Evolutionary conservation across 2,113 vertebrate species (phyloP).

Genomic region (Mola mola): DNA sequence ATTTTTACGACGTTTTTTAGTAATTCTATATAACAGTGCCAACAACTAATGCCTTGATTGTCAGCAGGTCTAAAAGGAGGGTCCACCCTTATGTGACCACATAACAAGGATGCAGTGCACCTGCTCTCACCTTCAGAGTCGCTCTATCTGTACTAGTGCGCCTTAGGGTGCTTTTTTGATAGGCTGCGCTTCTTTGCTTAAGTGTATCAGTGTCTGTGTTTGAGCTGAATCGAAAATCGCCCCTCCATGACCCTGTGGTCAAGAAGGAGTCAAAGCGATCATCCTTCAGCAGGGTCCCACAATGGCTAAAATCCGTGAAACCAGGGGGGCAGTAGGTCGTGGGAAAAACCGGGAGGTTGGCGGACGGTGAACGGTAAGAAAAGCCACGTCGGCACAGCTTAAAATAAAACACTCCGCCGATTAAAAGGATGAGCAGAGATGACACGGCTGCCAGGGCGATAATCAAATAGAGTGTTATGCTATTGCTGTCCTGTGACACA

Average conservation of each 20-base stretch:
- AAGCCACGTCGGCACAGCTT: slow-evolving; percentile 63
- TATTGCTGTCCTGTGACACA: slow-evolving; percentile 41
- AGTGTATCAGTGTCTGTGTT: slow-evolving; percentile 75
- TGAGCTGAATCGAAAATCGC: slow-evolving; percentile 75
- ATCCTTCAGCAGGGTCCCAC: slow-evolving; percentile 73
- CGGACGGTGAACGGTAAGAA: slow-evolving; percentile 59
- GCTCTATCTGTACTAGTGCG: slow-evolving; percentile 59
- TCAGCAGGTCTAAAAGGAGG: no score
- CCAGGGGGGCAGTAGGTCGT: slow-evolving; percentile 58
- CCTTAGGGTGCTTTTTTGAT: slow-evolving; percentile 70
- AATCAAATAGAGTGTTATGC: slow-evolving; percentile 78
- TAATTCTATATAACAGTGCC: no score
- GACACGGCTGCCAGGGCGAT: slow-evolving; percentile 72
- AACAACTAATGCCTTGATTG: no score
- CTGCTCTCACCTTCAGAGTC: slow-evolving; percentile 63
- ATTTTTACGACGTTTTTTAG: no score
- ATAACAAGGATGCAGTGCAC: slow-evolving; percentile 57
- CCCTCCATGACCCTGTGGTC: slow-evolving; percentile 77
- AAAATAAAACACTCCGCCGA: slow-evolving; percentile 66
- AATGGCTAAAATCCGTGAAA: slow-evolving; percentile 71
- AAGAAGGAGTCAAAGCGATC: slow-evolving; percentile 75
- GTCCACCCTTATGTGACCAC: slow-evolving; percentile 43
- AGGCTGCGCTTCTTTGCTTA: slow-evolving; percentile 72
- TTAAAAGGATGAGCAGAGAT: slow-evolving; percentile 68
- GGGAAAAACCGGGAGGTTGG: slow-evolving; percentile 75